Evolutionary conservation across 2,888 invertebrate genomes (phyloP).

Genomic region (Drosophila mimetica): DNA sequence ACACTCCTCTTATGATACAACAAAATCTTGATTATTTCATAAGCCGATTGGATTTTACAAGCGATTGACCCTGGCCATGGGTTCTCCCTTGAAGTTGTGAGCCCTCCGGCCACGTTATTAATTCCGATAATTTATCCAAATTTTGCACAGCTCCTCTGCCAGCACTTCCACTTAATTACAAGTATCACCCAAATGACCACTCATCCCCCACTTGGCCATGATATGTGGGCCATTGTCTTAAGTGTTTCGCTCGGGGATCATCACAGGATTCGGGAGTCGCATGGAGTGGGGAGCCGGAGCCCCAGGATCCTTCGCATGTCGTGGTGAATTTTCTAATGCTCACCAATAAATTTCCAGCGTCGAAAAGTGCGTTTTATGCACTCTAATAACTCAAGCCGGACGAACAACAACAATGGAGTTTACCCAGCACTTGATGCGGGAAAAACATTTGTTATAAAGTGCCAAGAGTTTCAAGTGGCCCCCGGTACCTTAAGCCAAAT

Average conservation of each 20-base stretch:
- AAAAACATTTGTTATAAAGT: conserved; percentile 51
- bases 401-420: conserved; percentile 6
- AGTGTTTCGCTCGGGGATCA: conserved; percentile 21
- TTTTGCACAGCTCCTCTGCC: not conserved
- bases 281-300: too few relatives aligned
- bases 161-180: conserved; percentile 46
- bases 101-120: not conserved
- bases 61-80: not conserved
- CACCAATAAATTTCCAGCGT: conserved; percentile 51
- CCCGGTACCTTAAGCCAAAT: conserved; percentile 50
- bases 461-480: conserved; percentile 52
- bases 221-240: conserved; percentile 21
- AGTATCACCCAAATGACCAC: conserved; percentile 38
- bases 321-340: conserved; percentile 53
- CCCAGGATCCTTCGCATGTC: conserved; percentile 37
- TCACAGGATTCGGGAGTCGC: not conserved
- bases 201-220: not conserved
- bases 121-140: conserved; percentile 7
- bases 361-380: conserved; percentile 55
- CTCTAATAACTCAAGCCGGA: conserved; percentile 47
- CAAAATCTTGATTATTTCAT: not conserved
- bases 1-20: not conserved
- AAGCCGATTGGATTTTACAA: not conserved
- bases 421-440: conserved; percentile 16
- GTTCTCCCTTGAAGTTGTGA: not conserved